Base-by-base conservation (phyloP, 2,888 invertebrate species). In the Drosophila paracracens region DNA sequence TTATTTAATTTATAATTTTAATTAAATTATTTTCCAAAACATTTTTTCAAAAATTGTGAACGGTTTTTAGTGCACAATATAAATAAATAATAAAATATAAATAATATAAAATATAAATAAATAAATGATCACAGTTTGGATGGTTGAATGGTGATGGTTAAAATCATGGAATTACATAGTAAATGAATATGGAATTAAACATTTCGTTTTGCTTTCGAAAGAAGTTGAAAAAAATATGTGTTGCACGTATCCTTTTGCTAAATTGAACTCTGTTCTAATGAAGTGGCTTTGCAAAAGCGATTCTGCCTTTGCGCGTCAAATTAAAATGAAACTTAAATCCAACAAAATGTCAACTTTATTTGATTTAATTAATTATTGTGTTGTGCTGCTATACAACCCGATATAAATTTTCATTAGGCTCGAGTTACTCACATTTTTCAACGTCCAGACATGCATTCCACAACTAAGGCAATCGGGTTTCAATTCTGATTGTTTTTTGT, bases 321-420 rank as follows among this genome's bases (percentile, higher is more conserved):
- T 50, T 35, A 4, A 35, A 25, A 6, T 18, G 25, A 35, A 54
- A 25, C 46, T 25, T 25, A 25, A 58, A 27, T 40, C 48, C 31
- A 61, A 63, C 31, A 56, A 56, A 29, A 25, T 51, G 38, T 25
- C 29, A 61, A 54, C 18, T 35, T 83, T 62, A 25, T 68, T 79
- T 71, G 53, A 61, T 51, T 56, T 64, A 46, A 25, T 61, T 43
- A 27, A 40, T 68, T 61, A 50, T 77, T 46, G 62, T 70, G 43
- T 53, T 54, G 31, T 58, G 65, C 48, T 73, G 67, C 80, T 72
- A 71, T 66, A 74, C 82, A 78, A 74, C 65, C 80, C 74, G 58
- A 82, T 60, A 82, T 84, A 82, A 82, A 88, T 84, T 80, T 76
- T 66, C 72, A 74, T 84, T 82, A 77, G 74, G 69, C 74, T 61